phyloP scores from a whole-genome alignment of 2,113 vertebrate species.

The Phasianus colchicus region DNA sequence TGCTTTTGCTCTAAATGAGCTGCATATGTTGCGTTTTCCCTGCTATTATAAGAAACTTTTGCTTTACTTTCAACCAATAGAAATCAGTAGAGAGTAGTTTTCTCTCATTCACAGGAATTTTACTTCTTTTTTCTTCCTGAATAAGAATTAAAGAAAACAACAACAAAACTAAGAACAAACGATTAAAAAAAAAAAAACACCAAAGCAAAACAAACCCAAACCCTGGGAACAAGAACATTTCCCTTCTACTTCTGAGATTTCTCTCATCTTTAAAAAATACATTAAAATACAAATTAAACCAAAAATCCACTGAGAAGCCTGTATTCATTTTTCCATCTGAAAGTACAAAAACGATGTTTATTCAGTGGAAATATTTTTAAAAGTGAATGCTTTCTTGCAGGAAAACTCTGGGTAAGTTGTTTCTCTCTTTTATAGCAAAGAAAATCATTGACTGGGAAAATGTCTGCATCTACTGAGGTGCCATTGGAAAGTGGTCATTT shows the following conservation, averaged over 20 bases:
- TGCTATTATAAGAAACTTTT: background rate
- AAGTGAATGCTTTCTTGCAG: background rate
- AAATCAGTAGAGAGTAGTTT: background rate
- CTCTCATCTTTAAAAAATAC: background rate
- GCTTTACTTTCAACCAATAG: background rate
- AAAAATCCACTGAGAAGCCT: background rate
- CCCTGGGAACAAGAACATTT: background rate
- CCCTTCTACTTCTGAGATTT: background rate
- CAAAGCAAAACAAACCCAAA: background rate
- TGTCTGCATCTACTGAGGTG: background rate
- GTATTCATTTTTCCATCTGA: background rate
- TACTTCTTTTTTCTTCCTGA: background rate
- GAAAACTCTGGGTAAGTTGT: background rate
- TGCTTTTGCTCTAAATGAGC: background rate
- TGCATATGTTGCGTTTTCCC: background rate
- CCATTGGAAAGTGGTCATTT: too few relatives aligned
- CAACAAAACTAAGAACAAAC: too few relatives aligned
- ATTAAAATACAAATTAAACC: background rate
- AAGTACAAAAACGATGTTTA: fast-evolving
- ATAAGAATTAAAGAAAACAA: background rate
- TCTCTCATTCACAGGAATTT: background rate
- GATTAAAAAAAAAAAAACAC: background rate
- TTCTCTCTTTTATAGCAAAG: background rate
- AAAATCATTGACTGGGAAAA: background rate
- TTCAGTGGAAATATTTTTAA: background rate